A percentile compares a stretch with the other conserved stretches of the same genome.
Evolutionary conservation across 2,113 vertebrate genomes (phyloP).

Genomic region (Ranitomeya imitator): DNA sequence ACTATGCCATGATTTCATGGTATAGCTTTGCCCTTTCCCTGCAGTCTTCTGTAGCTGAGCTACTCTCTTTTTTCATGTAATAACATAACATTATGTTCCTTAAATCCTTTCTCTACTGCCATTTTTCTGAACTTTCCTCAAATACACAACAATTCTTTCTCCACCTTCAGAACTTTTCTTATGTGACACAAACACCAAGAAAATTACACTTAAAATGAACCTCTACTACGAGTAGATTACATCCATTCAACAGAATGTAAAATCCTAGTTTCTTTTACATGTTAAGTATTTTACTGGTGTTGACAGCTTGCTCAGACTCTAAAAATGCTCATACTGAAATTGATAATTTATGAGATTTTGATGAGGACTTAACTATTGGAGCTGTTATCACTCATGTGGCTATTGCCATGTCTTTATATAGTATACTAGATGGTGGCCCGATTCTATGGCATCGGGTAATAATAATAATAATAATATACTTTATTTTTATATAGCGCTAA

Average conservation of each 20-base stretch:
- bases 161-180: neutral
- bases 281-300: neutral
- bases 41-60: neutral
- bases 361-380: no score
- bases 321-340: neutral
- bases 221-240: neutral
- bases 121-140: neutral
- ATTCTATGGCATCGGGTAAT: no score
- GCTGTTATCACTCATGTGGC: no score
- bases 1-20: neutral
- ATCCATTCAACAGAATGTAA: neutral
- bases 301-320: no score
- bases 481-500: no score
- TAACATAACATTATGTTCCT: neutral
- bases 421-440: no score
- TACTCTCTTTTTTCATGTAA: neutral
- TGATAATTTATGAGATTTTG: neutral
- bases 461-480: no score
- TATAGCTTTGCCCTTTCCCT: neutral
- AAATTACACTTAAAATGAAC: neutral
- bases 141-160: neutral
- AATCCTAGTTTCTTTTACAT: neutral
- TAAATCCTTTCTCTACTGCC: neutral
- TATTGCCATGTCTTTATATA: no score
- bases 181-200: neutral